These are phyloP conservation scores for Calyptomena viridis DNA, from an alignment of 2,113 vertebrate genomes.

Conservation along the genomic window DNA sequence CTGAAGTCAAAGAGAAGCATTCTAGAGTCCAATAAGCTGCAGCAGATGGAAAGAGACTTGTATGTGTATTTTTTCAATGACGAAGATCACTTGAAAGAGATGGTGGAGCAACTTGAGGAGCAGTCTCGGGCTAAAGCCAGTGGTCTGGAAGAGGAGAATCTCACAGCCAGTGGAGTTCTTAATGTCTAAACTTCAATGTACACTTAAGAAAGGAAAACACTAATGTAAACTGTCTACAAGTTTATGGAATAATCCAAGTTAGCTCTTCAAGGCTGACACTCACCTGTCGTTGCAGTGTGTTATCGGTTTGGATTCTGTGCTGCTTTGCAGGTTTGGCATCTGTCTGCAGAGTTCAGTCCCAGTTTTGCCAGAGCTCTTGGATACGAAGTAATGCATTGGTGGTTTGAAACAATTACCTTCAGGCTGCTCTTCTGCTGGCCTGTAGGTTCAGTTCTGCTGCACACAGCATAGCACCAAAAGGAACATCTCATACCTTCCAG, in stretches of 20 bases:
- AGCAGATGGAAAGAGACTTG: constrained; percentile 84
- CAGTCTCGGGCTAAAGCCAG: constrained; percentile 50
- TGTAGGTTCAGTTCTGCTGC: background rate
- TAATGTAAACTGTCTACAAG: background rate
- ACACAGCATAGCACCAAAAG: no score
- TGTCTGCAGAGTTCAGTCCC: background rate
- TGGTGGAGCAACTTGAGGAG: constrained; percentile 83
- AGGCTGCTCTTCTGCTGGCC: background rate
- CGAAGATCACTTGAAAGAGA: constrained; percentile 75
- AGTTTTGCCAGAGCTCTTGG: background rate
- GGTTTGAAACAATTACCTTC: background rate
- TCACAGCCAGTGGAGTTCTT: background rate
- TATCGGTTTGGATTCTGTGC: background rate
- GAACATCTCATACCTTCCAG: background rate
- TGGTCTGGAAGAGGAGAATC: constrained; percentile 21
- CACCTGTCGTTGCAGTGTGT: background rate
- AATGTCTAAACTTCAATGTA: background rate
- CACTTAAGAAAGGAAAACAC: background rate
- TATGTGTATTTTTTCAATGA: constrained; percentile 88
- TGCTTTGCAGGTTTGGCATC: background rate
- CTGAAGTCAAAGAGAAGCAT: constrained; percentile 81
- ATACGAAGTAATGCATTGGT: background rate
- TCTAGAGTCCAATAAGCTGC: constrained; percentile 77
- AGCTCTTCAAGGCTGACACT: background rate
- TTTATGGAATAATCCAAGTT: background rate